Evolutionary conservation across 2,797 vertebrate genomes (phyloP).

Genomic region (Myiothlypis chrysogaster): DNA sequence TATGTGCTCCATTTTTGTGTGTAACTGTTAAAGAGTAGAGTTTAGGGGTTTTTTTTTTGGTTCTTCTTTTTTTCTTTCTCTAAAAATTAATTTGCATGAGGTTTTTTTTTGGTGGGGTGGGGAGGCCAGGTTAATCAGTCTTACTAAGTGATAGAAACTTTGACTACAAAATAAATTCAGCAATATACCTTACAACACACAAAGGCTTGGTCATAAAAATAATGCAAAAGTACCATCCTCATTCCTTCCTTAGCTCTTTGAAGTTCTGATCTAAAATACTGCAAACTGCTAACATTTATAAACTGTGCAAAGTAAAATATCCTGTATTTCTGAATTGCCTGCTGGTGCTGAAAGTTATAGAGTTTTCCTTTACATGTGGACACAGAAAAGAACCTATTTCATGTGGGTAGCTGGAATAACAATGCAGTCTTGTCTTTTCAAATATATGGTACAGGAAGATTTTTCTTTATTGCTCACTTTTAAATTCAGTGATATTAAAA

Average conservation of each 20-base stretch:
- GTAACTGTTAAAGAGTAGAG: neutral
- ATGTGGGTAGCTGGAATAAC: slow-evolving; percentile 20
- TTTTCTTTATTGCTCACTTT: neutral
- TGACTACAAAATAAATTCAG: slow-evolving; percentile 66
- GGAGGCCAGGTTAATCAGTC: neutral
- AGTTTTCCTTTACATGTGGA: neutral
- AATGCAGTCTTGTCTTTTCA: neutral
- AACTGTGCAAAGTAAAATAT: slow-evolving; percentile 16
- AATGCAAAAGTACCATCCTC: slow-evolving; percentile 34
- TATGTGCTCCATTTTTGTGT: neutral
- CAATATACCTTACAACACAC: slow-evolving; percentile 34
- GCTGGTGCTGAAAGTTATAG: slow-evolving; percentile 41
- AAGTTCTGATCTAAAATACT: slow-evolving; percentile 43
- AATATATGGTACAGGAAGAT: neutral
- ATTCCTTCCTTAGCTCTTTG: slow-evolving; percentile 19
- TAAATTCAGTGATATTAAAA: neutral
- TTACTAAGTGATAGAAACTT: neutral
- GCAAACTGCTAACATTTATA: slow-evolving; percentile 4
- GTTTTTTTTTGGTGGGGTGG: fast-evolving
- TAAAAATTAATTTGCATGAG: neutral
- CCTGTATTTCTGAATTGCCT: slow-evolving; percentile 62
- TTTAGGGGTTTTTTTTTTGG: neutral
- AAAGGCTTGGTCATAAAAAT: slow-evolving; percentile 50
- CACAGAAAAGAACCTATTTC: slow-evolving; percentile 4
- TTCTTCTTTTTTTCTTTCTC: neutral